A percentile compares a stretch with the other conserved stretches of the same genome.
These are phyloP conservation scores for Sylvia borin DNA, from an alignment of 2,797 vertebrate species.

Conservation along the genomic window DNA sequence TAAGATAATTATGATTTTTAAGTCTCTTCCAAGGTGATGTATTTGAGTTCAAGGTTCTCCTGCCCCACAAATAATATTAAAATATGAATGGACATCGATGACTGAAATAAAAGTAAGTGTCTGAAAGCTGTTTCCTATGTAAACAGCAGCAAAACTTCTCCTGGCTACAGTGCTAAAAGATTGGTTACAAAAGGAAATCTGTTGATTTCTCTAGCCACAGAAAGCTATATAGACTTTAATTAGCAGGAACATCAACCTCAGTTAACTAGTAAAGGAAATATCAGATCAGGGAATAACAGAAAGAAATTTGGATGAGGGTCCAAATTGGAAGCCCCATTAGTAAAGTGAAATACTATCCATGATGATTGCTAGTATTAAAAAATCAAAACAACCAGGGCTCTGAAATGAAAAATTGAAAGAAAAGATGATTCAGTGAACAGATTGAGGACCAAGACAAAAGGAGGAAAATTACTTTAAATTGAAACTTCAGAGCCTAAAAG, in stretches of 20 bases:
- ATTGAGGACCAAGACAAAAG: not conserved
- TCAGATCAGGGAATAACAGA: not conserved
- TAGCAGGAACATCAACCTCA: not conserved
- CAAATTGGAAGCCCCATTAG: not conserved
- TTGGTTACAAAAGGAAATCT: not conserved
- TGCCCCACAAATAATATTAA: not conserved
- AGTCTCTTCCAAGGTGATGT: not conserved
- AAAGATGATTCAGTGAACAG: not conserved
- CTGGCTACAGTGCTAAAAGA: not conserved
- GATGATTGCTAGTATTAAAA: not conserved
- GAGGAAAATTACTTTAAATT: not conserved
- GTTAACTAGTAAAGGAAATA: not conserved
- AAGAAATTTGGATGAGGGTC: not conserved
- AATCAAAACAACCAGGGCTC: fast-evolving
- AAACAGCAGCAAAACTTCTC: not conserved
- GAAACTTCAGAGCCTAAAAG: not conserved
- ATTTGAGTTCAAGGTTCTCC: not conserved
- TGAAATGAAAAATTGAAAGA: not conserved
- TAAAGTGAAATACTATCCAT: not conserved
- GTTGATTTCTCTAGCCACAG: not conserved
- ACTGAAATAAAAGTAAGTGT: not conserved
- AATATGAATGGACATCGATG: not conserved
- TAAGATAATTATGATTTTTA: not conserved
- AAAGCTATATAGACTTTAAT: not conserved
- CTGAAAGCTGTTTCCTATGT: not conserved